Percentiles rank a stretch among this genome's conserved stretches.
Evolutionary conservation across 64 coral and sea anemone genomes (phyloP).

Genomic region (Actinia tenebrosa): DNA sequence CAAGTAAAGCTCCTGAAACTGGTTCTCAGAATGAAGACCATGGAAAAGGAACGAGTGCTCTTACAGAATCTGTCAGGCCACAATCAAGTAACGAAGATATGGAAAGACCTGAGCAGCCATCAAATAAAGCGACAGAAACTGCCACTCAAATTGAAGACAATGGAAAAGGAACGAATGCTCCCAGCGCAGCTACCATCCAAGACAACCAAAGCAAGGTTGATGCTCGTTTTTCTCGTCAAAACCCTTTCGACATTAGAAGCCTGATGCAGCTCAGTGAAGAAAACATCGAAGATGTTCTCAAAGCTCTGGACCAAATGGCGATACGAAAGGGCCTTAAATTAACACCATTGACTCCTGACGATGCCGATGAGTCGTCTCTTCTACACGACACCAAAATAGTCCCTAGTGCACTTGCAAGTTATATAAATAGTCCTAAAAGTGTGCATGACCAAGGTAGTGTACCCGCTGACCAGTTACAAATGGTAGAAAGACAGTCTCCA

Average conservation of each 20-base stretch:
- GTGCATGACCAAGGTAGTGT: not conserved
- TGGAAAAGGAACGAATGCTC: not conserved
- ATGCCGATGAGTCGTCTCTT: not conserved
- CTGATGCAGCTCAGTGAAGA: conserved; percentile 20
- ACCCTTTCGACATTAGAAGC: conserved; percentile 3
- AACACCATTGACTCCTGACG: not conserved
- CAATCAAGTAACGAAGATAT: too few relatives aligned
- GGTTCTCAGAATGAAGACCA: not conserved
- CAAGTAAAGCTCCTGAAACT: not conserved
- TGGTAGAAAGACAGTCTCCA: not conserved
- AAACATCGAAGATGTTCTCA: conserved; percentile 21
- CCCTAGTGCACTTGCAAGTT: not conserved
- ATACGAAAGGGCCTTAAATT: not conserved
- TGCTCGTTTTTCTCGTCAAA: not conserved
- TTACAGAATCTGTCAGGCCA: too few relatives aligned
- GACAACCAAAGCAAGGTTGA: not conserved
- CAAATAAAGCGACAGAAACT: not conserved
- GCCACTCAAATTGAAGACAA: not conserved
- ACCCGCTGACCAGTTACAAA: not conserved
- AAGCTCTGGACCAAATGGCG: not conserved
- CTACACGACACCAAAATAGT: not conserved
- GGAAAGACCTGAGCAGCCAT: not conserved
- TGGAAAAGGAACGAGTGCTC: not conserved
- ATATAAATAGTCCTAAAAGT: not conserved
- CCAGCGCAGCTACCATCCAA: not conserved